Percentiles rank a stretch among this genome's conserved stretches.
These are phyloP conservation scores for Philhelius pedissequus DNA, from an alignment of 2,888 invertebrate genomes.

Conservation along the genomic window DNA sequence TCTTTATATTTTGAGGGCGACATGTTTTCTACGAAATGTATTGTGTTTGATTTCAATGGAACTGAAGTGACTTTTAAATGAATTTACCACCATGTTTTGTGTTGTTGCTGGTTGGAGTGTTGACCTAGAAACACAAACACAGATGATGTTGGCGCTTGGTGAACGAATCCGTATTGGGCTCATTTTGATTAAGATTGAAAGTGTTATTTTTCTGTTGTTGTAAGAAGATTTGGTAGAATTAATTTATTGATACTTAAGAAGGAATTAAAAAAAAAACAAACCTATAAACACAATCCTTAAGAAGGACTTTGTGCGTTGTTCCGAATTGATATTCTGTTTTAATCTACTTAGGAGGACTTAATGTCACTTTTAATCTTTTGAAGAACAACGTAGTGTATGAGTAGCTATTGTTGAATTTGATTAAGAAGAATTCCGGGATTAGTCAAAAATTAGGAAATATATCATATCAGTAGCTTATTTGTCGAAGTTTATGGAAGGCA, in stretches of 20 bases:
- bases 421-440: no score
- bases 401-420: no score
- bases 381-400: no score
- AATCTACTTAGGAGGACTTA: neutral
- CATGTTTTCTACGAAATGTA: conserved; percentile 43
- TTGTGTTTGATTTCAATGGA: conserved; percentile 50
- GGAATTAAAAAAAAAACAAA: neutral
- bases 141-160: neutral
- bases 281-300: neutral
- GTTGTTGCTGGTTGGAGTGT: neutral
- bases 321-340: neutral
- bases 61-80: conserved; percentile 44
- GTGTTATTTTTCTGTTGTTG: neutral
- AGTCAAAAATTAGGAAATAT: neutral
- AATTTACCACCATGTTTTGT: conserved; percentile 17
- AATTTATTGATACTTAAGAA: neutral
- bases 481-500: no score
- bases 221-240: neutral
- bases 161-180: neutral
- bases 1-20: conserved; percentile 33
- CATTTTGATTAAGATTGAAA: conserved; percentile 12
- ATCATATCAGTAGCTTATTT: no score
- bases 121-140: conserved; percentile 15
- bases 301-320: neutral
- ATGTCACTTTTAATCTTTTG: no score